These are phyloP conservation scores for Torymus auratus DNA, from an alignment of 2,888 invertebrate species.

Conservation along the genomic window DNA sequence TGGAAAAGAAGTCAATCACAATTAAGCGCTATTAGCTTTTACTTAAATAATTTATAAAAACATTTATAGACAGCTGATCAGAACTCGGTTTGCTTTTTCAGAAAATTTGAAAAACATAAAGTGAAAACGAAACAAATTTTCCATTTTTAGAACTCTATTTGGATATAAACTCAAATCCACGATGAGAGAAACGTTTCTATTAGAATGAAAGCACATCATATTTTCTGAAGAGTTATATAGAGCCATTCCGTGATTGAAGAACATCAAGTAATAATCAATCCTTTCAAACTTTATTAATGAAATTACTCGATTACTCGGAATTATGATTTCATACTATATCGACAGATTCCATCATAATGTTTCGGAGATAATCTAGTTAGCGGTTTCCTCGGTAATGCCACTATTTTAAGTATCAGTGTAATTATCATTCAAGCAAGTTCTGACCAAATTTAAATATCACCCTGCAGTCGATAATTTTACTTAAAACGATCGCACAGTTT, in stretches of 20 bases:
- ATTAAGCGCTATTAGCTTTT: too few relatives aligned
- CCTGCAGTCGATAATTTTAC: neutral
- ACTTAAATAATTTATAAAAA: too few relatives aligned
- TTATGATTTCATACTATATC: conserved; percentile 20
- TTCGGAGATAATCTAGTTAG: neutral
- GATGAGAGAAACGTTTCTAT: too few relatives aligned
- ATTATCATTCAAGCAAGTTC: conserved; percentile 13
- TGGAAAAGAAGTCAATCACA: too few relatives aligned
- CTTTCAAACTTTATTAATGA: conserved; percentile 19
- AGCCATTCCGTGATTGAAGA: neutral
- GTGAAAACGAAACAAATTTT: too few relatives aligned
- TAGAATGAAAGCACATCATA: neutral
- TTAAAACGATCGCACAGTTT: neutral
- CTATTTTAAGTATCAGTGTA: conserved; percentile 12
- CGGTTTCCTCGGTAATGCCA: conserved; percentile 12
- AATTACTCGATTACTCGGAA: neutral
- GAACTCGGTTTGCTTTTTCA: too few relatives aligned
- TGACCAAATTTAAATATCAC: conserved; percentile 10
- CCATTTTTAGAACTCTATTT: too few relatives aligned
- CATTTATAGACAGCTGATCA: too few relatives aligned
- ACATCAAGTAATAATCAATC: conserved; percentile 14
- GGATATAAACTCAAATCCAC: too few relatives aligned
- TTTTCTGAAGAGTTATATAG: neutral
- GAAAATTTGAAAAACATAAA: too few relatives aligned
- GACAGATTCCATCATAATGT: neutral